Percentiles rank a stretch among this genome's conserved stretches.
Conservation (phyloP, 2,113 vertebrate genomes). For the Ctenodactylus gundi region DNA sequence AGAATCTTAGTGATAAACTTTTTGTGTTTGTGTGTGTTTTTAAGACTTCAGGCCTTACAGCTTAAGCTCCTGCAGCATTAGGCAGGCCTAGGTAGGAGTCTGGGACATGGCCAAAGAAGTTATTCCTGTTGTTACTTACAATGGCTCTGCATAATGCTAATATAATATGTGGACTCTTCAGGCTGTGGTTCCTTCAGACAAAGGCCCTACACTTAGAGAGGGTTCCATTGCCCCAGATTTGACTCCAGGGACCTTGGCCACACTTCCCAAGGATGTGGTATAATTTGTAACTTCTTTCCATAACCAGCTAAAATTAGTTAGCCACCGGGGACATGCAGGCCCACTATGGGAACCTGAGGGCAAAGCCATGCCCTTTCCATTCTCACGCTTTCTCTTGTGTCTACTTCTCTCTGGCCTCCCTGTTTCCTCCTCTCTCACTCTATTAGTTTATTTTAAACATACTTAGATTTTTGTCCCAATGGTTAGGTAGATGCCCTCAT, state of each 20-base stretch:
- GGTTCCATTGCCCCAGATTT: not conserved
- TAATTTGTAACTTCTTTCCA: not conserved
- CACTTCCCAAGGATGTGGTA: not conserved
- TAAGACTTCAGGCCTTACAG: fast-evolving
- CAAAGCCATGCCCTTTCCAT: not conserved
- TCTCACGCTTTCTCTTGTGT: not conserved
- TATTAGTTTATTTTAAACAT: not conserved
- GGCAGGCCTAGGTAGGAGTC: fast-evolving
- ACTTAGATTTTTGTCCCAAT: not conserved
- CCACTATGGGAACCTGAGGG: not conserved
- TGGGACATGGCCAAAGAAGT: fast-evolving
- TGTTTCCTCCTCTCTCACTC: not conserved
- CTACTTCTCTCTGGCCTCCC: not conserved
- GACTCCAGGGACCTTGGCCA: too few relatives aligned
- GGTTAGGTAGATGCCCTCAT: fast-evolving
- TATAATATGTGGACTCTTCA: fast-evolving
- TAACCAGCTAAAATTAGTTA: not conserved
- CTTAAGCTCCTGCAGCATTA: fast-evolving
- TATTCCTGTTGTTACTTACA: not conserved
- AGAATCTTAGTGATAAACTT: not conserved
- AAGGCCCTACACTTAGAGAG: fast-evolving
- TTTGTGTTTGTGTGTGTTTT: not conserved
- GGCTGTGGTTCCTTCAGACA: fast-evolving
- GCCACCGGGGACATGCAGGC: not conserved
- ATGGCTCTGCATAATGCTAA: fast-evolving